phyloP scores from a whole-genome alignment of 2,113 vertebrate species.

The Gavia stellata region DNA sequence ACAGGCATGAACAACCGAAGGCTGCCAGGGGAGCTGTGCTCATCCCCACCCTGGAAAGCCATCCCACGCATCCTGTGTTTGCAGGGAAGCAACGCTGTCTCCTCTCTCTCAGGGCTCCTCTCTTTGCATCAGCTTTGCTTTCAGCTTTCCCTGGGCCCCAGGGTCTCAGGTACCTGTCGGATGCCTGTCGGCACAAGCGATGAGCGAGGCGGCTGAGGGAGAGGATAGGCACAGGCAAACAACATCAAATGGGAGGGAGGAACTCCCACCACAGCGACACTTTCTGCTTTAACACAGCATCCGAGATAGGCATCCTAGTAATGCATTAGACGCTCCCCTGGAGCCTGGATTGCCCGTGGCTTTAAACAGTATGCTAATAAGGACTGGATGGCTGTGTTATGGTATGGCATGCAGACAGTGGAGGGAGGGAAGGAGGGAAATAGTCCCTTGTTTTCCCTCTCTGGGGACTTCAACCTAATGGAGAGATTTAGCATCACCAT shows the following conservation, averaged over 20 bases:
- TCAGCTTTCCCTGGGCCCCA: background rate
- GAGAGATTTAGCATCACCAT: background rate
- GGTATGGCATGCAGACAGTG: background rate
- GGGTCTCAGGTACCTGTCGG: background rate
- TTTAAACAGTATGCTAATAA: conserved; percentile 64
- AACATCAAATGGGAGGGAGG: background rate
- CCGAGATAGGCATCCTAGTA: conserved; percentile 3
- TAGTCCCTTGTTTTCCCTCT: background rate
- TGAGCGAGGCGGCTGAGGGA: background rate
- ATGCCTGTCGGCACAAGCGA: background rate
- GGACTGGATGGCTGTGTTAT: background rate
- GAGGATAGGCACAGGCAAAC: background rate
- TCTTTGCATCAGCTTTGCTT: background rate
- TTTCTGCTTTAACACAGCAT: background rate
- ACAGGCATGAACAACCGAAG: background rate
- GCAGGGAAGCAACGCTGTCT: accelerated
- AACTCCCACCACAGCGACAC: background rate
- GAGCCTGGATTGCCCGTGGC: conserved; percentile 14
- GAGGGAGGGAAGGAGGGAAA: background rate
- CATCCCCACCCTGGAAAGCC: background rate
- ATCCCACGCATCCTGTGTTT: background rate
- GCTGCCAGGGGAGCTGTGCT: background rate
- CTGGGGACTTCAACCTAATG: background rate
- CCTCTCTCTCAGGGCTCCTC: background rate
- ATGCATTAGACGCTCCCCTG: background rate